Base-by-base conservation (phyloP, 2,888 invertebrate genomes). In the Amphimallon solstitiale region DNA sequence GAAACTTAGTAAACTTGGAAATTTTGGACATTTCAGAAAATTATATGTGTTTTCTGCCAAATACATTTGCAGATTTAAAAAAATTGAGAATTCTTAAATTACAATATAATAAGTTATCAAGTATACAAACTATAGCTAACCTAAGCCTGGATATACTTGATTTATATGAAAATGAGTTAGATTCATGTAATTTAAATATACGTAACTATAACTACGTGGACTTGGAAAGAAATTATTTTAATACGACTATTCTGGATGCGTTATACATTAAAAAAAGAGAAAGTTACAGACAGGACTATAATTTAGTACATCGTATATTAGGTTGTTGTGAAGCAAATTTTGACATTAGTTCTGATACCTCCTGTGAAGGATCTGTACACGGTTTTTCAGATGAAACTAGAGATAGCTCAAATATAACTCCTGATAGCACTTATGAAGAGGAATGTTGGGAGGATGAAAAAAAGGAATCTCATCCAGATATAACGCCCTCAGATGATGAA, bases 401-500 rank as follows among this genome's bases (percentile, higher is more conserved):
- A 2, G 7, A 6, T 9, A 19, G 19, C 7, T 23, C 56, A 23
- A 34, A 59, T 45, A 15, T 19, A 2, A 34, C 40, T 40, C 40
- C 54, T 21, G 2, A 6, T 46, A 35, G 14, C 19, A 12, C 9
- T 2, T 38, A 40, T 9, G 56, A 56, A 46, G 64, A 64, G 15
- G 64, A 64, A 56, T 46, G 37, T 14, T 64, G 64, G 64, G 64
- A 64, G 14, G 37, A 54, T 19, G 23, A 37, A 46, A 64, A 17
- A 9, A 14, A 14, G 10, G 19, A 43, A 29, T 46, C 64, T 15
- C 56, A 64, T 29, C 64, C 64, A 3, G 64, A 64, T 35, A 46
- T 64, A 45, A 64, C 64, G 10, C 12, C 56, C 4, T 64, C 64
- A 3, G 64, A 64, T 56, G 64, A 64, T 23, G 64, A 64, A 37